Percentiles rank a stretch among this genome's conserved stretches.
Evolutionary conservation across 1,140 invertebrate genomes (phyloP).

Genomic region (Pantala flavescens): DNA sequence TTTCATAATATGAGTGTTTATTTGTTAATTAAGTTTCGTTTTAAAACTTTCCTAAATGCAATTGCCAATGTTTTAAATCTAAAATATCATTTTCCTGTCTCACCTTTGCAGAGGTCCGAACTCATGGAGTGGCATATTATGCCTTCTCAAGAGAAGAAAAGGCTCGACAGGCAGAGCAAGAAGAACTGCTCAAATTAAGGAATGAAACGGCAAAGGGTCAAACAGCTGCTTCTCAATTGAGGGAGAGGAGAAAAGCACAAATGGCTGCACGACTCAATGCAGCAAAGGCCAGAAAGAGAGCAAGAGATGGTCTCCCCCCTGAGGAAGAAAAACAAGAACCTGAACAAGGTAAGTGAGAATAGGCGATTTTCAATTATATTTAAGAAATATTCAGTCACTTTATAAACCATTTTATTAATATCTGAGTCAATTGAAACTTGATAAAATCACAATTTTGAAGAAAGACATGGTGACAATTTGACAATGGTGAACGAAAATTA

Average conservation of each 20-base stretch:
- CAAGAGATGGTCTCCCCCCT: constrained; percentile 60
- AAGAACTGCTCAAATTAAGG: constrained; percentile 54
- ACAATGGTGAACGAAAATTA: too few species aligned
- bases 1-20: too few species aligned
- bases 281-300: constrained; percentile 62
- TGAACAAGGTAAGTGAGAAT: neutral
- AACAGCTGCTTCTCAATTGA: constrained; percentile 47
- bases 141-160: constrained; percentile 75
- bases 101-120: constrained; percentile 59
- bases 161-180: constrained; percentile 62
- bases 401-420: too few species aligned
- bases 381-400: too few species aligned
- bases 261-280: constrained; percentile 64
- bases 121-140: constrained; percentile 82
- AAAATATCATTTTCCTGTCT: too few species aligned
- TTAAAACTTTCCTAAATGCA: too few species aligned
- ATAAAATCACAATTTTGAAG: too few species aligned
- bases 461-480: too few species aligned
- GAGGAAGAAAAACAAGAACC: neutral
- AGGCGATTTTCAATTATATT: too few species aligned
- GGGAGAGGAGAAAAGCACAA: constrained; percentile 54
- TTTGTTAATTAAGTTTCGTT: too few species aligned
- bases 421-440: too few species aligned
- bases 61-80: too few species aligned
- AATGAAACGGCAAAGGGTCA: constrained; percentile 60